phyloP scores from a whole-genome alignment of 1,140 invertebrate genomes.

The Stegodyphus mimosarum region DNA sequence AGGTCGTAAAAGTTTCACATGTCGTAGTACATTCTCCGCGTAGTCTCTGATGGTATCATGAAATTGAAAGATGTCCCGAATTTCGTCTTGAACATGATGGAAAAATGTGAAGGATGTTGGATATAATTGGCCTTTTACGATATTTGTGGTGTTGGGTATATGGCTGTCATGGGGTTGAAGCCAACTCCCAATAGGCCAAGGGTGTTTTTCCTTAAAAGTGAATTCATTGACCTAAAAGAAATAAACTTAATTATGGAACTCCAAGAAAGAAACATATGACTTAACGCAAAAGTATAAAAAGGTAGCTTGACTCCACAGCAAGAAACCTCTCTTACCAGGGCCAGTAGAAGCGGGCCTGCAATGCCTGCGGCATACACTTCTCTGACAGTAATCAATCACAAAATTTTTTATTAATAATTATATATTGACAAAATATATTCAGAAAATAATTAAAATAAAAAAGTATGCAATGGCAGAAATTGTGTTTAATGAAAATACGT shows the following conservation, averaged over 20 bases:
- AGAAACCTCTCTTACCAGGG: no score
- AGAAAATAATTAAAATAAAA: no score
- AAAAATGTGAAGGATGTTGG: slow-evolving; percentile 55
- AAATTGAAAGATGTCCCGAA: slow-evolving; percentile 15
- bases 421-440: no score
- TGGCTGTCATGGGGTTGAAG: slow-evolving; percentile 77
- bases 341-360: no score
- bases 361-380: no score
- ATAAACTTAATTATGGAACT: background rate
- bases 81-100: slow-evolving; percentile 14
- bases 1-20: background rate
- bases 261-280: no score
- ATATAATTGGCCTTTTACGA: slow-evolving; percentile 69
- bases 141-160: slow-evolving; percentile 75
- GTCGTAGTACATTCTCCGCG: background rate
- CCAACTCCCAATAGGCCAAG: slow-evolving; percentile 67
- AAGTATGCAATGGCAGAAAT: no score
- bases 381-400: no score
- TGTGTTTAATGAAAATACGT: no score
- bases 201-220: background rate
- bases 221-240: background rate
- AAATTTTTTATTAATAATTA: no score
- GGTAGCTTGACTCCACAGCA: no score
- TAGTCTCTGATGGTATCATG: background rate
- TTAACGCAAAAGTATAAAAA: no score